Evolutionary conservation across 2,888 invertebrate genomes (phyloP).

Genomic region (Cotesia congregata): DNA sequence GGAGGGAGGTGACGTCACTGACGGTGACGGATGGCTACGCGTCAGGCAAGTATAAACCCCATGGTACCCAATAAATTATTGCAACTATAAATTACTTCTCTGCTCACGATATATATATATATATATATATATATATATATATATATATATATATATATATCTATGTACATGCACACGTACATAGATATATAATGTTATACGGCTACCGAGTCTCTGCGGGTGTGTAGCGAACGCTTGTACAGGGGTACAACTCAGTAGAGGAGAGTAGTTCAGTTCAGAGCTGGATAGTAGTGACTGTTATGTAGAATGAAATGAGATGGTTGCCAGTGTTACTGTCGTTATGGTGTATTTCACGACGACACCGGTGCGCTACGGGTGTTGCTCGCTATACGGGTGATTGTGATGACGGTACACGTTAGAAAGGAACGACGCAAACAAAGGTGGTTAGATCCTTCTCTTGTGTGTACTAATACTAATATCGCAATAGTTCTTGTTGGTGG

Average conservation of each 20-base stretch:
- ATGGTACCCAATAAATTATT: slow-evolving; percentile 71
- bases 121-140: slow-evolving; percentile 4
- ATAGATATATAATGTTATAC: slow-evolving; percentile 65
- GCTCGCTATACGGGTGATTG: slow-evolving; percentile 29
- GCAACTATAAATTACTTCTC: slow-evolving; percentile 71
- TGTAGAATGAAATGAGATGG: slow-evolving; percentile 50
- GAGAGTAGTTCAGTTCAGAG: too few relatives aligned
- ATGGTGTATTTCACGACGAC: slow-evolving; percentile 39
- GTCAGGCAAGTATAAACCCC: slow-evolving; percentile 71
- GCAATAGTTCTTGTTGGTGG: too few relatives aligned
- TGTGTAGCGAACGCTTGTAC: slow-evolving; percentile 42
- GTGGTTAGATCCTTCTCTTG: slow-evolving; percentile 40
- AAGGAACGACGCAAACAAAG: slow-evolving; percentile 59
- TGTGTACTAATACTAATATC: too few relatives aligned
- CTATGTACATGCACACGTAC: neutral
- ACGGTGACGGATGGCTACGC: slow-evolving; percentile 71
- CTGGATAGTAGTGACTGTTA: neutral
- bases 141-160: neutral
- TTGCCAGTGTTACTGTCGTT: slow-evolving; percentile 34
- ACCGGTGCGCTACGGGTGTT: slow-evolving; percentile 5
- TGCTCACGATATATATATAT: slow-evolving; percentile 56
- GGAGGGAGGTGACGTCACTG: slow-evolving; percentile 70
- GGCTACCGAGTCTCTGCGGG: slow-evolving; percentile 66
- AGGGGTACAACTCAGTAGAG: slow-evolving; percentile 14
- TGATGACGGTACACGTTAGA: slow-evolving; percentile 42